Evolutionary conservation across 1,140 invertebrate species (phyloP).

Genomic region (Drosophila nasuta): DNA sequence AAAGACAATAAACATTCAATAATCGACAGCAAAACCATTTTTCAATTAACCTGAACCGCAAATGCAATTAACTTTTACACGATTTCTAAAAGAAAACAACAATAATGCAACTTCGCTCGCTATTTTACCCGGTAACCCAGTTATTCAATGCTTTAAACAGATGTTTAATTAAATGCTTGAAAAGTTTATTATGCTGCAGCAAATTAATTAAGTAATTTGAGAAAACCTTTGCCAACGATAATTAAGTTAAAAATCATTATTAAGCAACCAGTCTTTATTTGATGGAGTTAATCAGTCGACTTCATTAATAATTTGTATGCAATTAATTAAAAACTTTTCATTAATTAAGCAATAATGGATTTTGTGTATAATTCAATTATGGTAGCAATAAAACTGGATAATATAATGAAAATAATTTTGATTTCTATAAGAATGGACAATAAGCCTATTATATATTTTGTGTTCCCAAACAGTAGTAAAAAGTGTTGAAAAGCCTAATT

Average conservation of each 20-base stretch:
- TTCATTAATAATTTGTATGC: slow-evolving; percentile 32
- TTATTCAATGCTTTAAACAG: slow-evolving; percentile 38
- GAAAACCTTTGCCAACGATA: slow-evolving; percentile 20
- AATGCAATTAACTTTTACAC: slow-evolving; percentile 75
- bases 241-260: slow-evolving; percentile 34
- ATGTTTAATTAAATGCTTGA: slow-evolving; percentile 39
- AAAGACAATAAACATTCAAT: slow-evolving; percentile 27
- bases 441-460: neutral
- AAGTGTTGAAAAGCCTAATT: slow-evolving; percentile 12
- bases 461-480: slow-evolving; percentile 21
- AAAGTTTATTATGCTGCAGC: slow-evolving; percentile 16
- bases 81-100: slow-evolving; percentile 67
- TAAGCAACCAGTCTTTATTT: slow-evolving; percentile 24
- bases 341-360: slow-evolving; percentile 13
- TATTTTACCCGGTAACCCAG: slow-evolving; percentile 60
- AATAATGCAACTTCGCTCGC: slow-evolving; percentile 4
- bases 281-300: slow-evolving; percentile 12
- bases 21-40: slow-evolving; percentile 42
- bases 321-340: slow-evolving; percentile 18
- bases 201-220: slow-evolving; percentile 31
- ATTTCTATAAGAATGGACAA: too few relatives aligned
- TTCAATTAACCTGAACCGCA: slow-evolving; percentile 67
- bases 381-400: neutral
- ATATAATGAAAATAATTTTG: neutral
- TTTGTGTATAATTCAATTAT: slow-evolving; percentile 11